A percentile compares a stretch with the other conserved stretches of the same genome.
phyloP scores from a whole-genome alignment of 2,888 invertebrate species.

The Lepidonotus clava region DNA sequence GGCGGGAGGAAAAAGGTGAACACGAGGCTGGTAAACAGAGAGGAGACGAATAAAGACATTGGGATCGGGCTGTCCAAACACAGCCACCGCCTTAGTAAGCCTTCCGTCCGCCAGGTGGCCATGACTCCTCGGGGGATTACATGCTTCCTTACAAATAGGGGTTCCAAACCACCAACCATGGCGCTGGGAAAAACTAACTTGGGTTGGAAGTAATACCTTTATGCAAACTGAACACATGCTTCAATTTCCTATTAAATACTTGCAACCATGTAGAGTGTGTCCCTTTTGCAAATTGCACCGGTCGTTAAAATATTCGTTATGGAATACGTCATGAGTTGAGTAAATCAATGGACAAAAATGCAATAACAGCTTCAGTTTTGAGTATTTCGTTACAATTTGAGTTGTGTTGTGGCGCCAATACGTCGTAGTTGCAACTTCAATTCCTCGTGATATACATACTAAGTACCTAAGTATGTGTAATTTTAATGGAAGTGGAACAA shows the following conservation, averaged over 20 bases:
- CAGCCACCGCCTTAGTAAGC: slow-evolving; percentile 15
- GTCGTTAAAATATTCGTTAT: too few species aligned
- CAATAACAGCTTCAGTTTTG: too few species aligned
- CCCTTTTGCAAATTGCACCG: too few species aligned
- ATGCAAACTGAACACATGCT: neutral
- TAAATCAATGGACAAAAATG: too few species aligned
- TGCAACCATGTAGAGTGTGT: too few species aligned
- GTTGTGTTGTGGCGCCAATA: too few species aligned
- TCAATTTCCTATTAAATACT: neutral
- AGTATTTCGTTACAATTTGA: too few species aligned
- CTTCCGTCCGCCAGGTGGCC: slow-evolving; percentile 38
- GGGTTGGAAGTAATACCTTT: neutral
- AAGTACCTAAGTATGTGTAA: too few species aligned
- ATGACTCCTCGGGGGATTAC: slow-evolving; percentile 20
- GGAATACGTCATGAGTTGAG: too few species aligned
- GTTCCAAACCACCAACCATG: slow-evolving; percentile 32
- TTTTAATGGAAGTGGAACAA: too few species aligned
- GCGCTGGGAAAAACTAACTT: slow-evolving; percentile 42
- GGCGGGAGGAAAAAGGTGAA: neutral
- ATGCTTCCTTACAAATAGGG: slow-evolving; percentile 33
- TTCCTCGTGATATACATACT: too few species aligned
- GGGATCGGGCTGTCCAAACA: neutral
- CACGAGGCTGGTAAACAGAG: neutral
- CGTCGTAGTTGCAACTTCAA: too few species aligned
- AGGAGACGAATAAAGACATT: neutral